A percentile compares a stretch with the other conserved stretches of the same genome.
Evolutionary conservation across 92 coral and sea anemone species (phyloP).

Genomic region (Phenganax stokvisi): DNA sequence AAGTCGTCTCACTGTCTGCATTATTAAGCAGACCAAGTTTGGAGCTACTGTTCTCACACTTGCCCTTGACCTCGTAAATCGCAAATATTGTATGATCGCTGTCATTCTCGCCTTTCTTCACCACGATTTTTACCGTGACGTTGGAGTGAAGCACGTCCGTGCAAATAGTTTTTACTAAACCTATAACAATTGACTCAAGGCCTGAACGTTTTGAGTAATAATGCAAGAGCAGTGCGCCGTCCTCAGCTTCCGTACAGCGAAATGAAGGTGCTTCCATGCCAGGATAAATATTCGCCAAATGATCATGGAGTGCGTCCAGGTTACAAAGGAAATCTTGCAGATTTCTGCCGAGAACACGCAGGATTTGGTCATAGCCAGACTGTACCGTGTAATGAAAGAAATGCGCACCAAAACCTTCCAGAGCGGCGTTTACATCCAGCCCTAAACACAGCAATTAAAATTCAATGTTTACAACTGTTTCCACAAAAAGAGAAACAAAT

Average conservation of each 20-base stretch:
- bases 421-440: constrained; percentile 64
- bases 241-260: constrained; percentile 83
- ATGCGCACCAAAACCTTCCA: constrained; percentile 92
- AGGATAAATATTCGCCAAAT: constrained; percentile 88
- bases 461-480: background rate
- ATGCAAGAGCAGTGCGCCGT: constrained; percentile 77
- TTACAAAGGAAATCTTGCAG: constrained; percentile 95
- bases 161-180: constrained; percentile 91
- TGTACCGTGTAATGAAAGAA: constrained; percentile 88
- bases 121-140: constrained; percentile 56
- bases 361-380: constrained; percentile 90
- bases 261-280: constrained; percentile 99
- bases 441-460: constrained; percentile 39
- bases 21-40: constrained; percentile 73
- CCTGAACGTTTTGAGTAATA: constrained; percentile 85
- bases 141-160: constrained; percentile 70
- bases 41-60: constrained; percentile 55
- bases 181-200: constrained; percentile 85
- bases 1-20: constrained; percentile 2
- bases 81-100: constrained; percentile 76
- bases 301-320: constrained; percentile 94
- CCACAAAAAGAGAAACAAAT: too few species aligned
- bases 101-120: constrained; percentile 54
- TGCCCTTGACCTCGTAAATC: constrained; percentile 63
- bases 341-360: constrained; percentile 91